phyloP scores from a whole-genome alignment of 2,888 invertebrate species.

The Eulithis prunata region DNA sequence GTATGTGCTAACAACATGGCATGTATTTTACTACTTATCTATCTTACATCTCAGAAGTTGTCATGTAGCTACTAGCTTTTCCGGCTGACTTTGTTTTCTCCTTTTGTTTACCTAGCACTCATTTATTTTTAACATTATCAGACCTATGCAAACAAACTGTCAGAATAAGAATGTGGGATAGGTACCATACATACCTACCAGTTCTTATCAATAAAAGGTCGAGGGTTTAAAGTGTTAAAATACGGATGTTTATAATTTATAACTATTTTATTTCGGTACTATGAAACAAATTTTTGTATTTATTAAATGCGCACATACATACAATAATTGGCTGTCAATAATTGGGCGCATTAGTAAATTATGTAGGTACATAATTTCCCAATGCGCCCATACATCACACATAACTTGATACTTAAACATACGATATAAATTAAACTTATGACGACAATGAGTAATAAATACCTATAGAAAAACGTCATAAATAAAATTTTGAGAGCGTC shows the following conservation, averaged over 20 bases:
- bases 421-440: conserved; percentile 44
- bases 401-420: conserved; percentile 35
- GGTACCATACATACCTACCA: too few relatives aligned
- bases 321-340: background rate
- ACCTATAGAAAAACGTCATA: conserved; percentile 49
- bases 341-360: too few relatives aligned
- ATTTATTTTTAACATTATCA: too few relatives aligned
- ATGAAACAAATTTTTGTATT: background rate
- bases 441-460: conserved; percentile 42
- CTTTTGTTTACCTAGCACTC: too few relatives aligned
- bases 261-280: background rate
- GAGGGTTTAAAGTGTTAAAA: too few relatives aligned
- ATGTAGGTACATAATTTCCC: conserved; percentile 5
- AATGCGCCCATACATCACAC: conserved; percentile 30
- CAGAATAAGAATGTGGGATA: too few relatives aligned
- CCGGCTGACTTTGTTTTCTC: too few relatives aligned
- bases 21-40: background rate
- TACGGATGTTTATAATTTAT: too few relatives aligned
- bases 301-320: background rate
- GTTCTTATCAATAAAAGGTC: too few relatives aligned
- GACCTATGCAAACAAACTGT: too few relatives aligned
- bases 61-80: too few relatives aligned
- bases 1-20: background rate
- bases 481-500: conserved; percentile 75
- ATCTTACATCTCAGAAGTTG: background rate